These are phyloP conservation scores for Hirundo rustica DNA, from an alignment of 2,797 vertebrate species.

Conservation along the genomic window DNA sequence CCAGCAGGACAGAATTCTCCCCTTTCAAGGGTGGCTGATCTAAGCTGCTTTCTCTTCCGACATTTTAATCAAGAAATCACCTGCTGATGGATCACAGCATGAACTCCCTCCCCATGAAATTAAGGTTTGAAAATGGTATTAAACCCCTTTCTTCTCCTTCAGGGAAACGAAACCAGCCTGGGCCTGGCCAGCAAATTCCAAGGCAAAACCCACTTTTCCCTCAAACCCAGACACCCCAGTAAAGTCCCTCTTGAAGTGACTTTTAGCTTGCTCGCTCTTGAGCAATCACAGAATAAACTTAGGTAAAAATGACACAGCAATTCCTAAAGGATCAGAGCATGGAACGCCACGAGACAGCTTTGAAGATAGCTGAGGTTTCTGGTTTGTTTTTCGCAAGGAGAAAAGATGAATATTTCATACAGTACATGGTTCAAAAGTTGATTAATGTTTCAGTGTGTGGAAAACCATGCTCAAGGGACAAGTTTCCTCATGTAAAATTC, in stretches of 20 bases:
- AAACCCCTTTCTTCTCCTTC: not conserved
- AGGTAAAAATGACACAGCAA: conserved; percentile 54
- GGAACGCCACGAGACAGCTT: not conserved
- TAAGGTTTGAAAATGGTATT: conserved; percentile 26
- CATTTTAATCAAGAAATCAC: conserved; percentile 53
- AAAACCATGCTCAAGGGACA: conserved; percentile 53
- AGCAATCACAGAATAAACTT: conserved; percentile 44
- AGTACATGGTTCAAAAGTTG: conserved; percentile 64
- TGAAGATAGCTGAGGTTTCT: conserved; percentile 53
- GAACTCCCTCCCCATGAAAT: conserved; percentile 40
- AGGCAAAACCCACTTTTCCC: not conserved
- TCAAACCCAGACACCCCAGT: not conserved
- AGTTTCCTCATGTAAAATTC: conserved; percentile 38
- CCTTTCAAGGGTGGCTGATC: conserved; percentile 24
- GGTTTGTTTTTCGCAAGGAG: conserved; percentile 54
- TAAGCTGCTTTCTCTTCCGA: conserved; percentile 29
- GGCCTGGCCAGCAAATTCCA: not conserved
- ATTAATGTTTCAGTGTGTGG: conserved; percentile 68
- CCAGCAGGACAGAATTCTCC: not conserved
- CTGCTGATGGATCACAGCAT: not conserved
- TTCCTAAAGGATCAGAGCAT: conserved; percentile 53
- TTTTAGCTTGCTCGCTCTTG: not conserved
- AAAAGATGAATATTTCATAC: conserved; percentile 64
- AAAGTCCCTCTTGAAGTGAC: not conserved
- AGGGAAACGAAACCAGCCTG: not conserved